Evolutionary conservation across 2,113 vertebrate species (phyloP), one percentile per base, ranked within the genome.

Genomic region (Turdus rufiventris): DNA sequence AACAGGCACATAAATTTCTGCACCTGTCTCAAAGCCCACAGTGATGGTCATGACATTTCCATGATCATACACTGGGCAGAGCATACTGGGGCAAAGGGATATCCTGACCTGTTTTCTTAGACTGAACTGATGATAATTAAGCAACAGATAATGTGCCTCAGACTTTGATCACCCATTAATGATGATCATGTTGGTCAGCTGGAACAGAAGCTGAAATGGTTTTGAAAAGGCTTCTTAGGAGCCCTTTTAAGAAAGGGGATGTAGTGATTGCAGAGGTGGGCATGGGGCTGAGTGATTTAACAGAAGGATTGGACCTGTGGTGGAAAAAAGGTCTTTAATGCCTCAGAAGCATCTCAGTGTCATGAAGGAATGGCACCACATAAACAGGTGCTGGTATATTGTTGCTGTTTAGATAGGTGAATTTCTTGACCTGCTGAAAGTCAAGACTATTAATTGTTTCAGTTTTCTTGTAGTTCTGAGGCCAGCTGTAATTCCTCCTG

Each of bases 221-320:
- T 76, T 56, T 10, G 13, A 88, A 72, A 40, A 36, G 45, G 16
- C 5, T 78, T 23, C 14, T 78, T 17, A 23, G 28, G 4, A 31
- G 8, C 3, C 4, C 0, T 5, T 67, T 57, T 0, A 6, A 48
- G 17, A 9, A 42, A 16, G 8, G 15, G 12, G 3, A 1, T 18
- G 17, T 0, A 3, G 31, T n/a, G 15, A 2, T 3, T 75, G 10
- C 0, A 8, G 34, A 4, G 3, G 6, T 14, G 15, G 13, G 43
- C 0, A 1, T 0, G 0, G 0, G 0, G 1, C 0, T 57, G 36
- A 18, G 1, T 10, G 25, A 6, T 53, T 86, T 77, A 83, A 20
- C 2, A 56, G 26, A 18, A 51, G 20, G 5, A 0, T 8, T 43
- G 9, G 18, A 5, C 3, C 4, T 33, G 3, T n/a, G 15, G 24